A percentile compares a stretch with the other conserved stretches of the same genome.
Conservation (phyloP, 2,888 invertebrate species). For the Zeuzera pyrina region DNA sequence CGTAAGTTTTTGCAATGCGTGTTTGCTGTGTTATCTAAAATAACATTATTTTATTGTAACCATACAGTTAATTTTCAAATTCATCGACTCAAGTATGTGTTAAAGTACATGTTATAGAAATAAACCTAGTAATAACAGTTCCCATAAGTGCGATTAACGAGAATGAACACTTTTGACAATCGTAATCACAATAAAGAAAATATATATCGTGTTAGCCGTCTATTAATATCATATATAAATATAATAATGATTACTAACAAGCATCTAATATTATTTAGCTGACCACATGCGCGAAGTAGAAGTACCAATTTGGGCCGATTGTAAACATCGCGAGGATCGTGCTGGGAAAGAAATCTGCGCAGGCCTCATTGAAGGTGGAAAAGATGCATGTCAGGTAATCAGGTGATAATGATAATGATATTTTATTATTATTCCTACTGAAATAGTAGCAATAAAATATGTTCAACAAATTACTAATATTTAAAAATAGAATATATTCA, state of each 20-base stretch:
- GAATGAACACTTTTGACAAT: too few relatives aligned
- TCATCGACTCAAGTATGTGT: too few relatives aligned
- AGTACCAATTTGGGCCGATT: slow-evolving; percentile 78
- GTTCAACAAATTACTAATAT: neutral
- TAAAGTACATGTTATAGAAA: too few relatives aligned
- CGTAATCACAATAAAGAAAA: too few relatives aligned
- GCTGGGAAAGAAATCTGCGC: slow-evolving; percentile 84
- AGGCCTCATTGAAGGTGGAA: slow-evolving; percentile 81
- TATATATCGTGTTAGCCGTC: too few relatives aligned
- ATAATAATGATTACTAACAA: neutral
- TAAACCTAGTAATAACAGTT: too few relatives aligned
- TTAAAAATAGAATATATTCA: neutral
- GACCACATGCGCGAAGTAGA: slow-evolving; percentile 87
- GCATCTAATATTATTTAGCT: slow-evolving; percentile 57
- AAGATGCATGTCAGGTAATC: slow-evolving; percentile 83
- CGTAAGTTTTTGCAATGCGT: too few relatives aligned
- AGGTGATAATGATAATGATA: neutral
- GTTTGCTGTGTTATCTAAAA: too few relatives aligned
- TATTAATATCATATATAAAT: too few relatives aligned
- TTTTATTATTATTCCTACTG: neutral
- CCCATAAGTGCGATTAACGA: too few relatives aligned
- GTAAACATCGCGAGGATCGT: slow-evolving; percentile 77
- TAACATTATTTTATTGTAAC: too few relatives aligned
- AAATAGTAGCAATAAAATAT: neutral
- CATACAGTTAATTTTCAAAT: too few relatives aligned